Base-by-base conservation (phyloP, 53 echinoderm and acorn worm species). In the Antedon mediterranea region DNA sequence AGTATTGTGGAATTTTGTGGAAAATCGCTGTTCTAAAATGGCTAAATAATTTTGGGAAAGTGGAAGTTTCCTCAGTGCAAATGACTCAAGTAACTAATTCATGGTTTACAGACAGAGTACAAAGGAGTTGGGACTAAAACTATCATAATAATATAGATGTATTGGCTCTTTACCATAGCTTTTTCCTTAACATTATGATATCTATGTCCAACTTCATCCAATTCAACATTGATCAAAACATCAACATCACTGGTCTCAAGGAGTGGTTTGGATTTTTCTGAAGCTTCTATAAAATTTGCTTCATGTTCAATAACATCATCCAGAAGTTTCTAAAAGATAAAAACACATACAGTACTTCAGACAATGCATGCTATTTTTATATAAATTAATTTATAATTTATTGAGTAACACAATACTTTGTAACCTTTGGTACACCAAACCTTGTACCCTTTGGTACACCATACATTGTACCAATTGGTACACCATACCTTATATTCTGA, bases 241-340 rank as follows among this genome's bases (percentile, higher is more conserved):
- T 79, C 85, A 71, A 82, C 82, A 2, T 83, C 85, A 76, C 88
- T 88, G 44, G 87, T 88, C 27, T 77, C 34, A 8, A 90, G n/a
- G 71, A 90, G 76, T 0, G 90, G 88, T 28, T 87, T 78, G 28
- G 88, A 85, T 78, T 79, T 80, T 30, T 33, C 32, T 29, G 73
- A 32, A 0, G 81, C 8, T 30, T 85, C 81, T 26, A 80, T 83
- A 32, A 90, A 72, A 29, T 77, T 43, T 74, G 31, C 75, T 70
- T 87, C 72, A 77, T 82, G 82, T 34, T 76, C 83, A 71, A 71
- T 43, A 28, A 90, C 82, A 23, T 83, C 85, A 71, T 78, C 32
- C 31, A 78, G 31, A 29, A 83, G 42, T 32, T 28, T 73, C 88
- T 83, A 44, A 18, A 72, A 14, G 3, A 73, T 0, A 28, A 11